These are phyloP conservation scores for Sympetrum striolatum DNA, from an alignment of 2,888 invertebrate genomes.

Conservation along the genomic window DNA sequence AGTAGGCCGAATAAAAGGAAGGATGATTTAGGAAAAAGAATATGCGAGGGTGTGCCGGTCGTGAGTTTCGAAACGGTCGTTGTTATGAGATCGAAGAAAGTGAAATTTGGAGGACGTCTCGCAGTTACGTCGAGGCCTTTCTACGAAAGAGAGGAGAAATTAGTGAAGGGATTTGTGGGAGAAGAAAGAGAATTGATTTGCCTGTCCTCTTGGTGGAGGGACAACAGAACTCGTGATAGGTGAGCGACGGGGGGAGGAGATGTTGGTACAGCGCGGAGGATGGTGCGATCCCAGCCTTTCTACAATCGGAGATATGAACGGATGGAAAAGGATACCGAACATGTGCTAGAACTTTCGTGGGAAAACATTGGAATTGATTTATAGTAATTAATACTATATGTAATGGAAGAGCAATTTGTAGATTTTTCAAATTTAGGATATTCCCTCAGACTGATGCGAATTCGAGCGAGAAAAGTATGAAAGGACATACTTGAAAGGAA, in stretches of 20 bases:
- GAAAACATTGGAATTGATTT: no score
- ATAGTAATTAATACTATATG: no score
- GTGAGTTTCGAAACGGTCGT: neutral
- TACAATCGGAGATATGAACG: neutral
- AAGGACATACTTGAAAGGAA: no score
- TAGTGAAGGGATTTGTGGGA: neutral
- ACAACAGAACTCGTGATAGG: neutral
- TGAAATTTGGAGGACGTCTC: neutral
- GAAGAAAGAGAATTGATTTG: neutral
- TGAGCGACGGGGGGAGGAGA: neutral
- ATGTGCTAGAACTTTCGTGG: neutral
- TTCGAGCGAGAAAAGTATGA: no score
- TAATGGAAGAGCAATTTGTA: no score
- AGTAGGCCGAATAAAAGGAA: neutral
- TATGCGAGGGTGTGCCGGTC: neutral
- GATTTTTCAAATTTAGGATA: no score
- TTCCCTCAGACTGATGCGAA: no score
- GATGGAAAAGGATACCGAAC: neutral
- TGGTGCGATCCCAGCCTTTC: neutral
- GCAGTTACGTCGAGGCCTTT: neutral
- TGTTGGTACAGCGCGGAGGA: neutral
- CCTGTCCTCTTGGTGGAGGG: neutral
- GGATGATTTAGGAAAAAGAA: neutral
- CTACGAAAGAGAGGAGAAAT: neutral
- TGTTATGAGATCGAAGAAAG: neutral